These are phyloP conservation scores for Diaphora mendica DNA, from an alignment of 2,888 invertebrate genomes.

Conservation along the genomic window DNA sequence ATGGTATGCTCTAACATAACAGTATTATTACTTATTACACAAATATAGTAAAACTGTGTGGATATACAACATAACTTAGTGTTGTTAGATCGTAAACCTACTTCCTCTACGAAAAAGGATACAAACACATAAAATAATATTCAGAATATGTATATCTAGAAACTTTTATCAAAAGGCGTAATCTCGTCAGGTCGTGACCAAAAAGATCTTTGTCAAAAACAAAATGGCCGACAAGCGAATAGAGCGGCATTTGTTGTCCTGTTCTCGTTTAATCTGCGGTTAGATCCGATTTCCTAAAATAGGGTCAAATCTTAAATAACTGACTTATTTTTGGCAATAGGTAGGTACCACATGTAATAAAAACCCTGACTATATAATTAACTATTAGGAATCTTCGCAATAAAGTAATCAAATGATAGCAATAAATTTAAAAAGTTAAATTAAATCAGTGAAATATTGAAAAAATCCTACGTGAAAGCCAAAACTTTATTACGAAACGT, in stretches of 20 bases:
- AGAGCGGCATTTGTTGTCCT: conserved; percentile 22
- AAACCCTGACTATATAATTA: too few species aligned
- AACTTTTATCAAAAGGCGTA: conserved; percentile 6
- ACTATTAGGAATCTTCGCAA: too few species aligned
- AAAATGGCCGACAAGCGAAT: conserved; percentile 14
- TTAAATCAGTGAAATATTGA: too few species aligned
- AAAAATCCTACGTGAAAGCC: too few species aligned
- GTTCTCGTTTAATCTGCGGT: conserved; percentile 20
- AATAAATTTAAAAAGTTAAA: too few species aligned
- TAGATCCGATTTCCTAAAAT: conserved; percentile 18
- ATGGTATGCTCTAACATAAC: background rate
- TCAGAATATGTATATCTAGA: background rate
- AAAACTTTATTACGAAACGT: too few species aligned
- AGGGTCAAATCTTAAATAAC: conserved; percentile 3
- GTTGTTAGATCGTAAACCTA: conserved; percentile 19
- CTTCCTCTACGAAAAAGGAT: conserved; percentile 15
- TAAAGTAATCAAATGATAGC: too few species aligned
- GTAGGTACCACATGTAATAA: too few species aligned
- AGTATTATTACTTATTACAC: conserved; percentile 2
- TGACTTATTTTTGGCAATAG: conserved; percentile 9
- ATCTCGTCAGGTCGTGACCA: conserved; percentile 35
- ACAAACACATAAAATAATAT: conserved; percentile 19
- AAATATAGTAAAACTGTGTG: background rate
- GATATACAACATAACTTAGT: background rate
- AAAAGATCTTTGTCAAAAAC: conserved; percentile 16